Conservation (phyloP, 2,888 invertebrate species). For the Trichopoda pennipes region DNA sequence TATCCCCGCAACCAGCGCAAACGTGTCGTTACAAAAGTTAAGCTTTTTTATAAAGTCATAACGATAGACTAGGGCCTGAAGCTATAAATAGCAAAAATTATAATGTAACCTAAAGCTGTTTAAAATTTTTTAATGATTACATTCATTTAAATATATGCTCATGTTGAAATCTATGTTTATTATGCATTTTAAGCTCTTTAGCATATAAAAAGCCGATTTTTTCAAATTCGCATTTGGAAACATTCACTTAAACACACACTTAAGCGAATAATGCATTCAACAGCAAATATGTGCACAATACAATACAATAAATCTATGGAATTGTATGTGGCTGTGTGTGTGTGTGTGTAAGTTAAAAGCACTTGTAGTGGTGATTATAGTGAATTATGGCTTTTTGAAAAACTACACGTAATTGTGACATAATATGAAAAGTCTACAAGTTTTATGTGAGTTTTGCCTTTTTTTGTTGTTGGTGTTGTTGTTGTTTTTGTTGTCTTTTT, state of each 20-base stretch:
- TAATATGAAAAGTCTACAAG: conserved; percentile 66
- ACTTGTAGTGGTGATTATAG: conserved; percentile 38
- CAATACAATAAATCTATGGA: not conserved
- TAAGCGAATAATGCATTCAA: not conserved
- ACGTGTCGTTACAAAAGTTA: no score
- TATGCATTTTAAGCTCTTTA: conserved; percentile 45
- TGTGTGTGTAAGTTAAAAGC: not conserved
- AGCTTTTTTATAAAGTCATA: no score
- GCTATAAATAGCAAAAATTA: no score
- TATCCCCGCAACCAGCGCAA: no score
- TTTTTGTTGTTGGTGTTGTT: no score
- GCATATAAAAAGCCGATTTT: conserved; percentile 14
- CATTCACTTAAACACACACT: conserved; percentile 41
- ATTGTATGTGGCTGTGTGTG: not conserved
- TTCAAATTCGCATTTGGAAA: not conserved
- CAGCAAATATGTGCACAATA: not conserved
- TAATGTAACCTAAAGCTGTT: no score
- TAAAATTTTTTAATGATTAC: not conserved
- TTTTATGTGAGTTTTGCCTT: conserved; percentile 18
- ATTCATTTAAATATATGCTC: conserved; percentile 7
- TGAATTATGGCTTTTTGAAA: conserved; percentile 66
- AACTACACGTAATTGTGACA: conserved; percentile 67
- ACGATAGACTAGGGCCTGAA: no score
- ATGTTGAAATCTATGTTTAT: conserved; percentile 22
- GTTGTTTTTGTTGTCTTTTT: not conserved